phyloP scores from a whole-genome alignment of 2,113 vertebrate species.

The Phyllostomus hastatus region DNA sequence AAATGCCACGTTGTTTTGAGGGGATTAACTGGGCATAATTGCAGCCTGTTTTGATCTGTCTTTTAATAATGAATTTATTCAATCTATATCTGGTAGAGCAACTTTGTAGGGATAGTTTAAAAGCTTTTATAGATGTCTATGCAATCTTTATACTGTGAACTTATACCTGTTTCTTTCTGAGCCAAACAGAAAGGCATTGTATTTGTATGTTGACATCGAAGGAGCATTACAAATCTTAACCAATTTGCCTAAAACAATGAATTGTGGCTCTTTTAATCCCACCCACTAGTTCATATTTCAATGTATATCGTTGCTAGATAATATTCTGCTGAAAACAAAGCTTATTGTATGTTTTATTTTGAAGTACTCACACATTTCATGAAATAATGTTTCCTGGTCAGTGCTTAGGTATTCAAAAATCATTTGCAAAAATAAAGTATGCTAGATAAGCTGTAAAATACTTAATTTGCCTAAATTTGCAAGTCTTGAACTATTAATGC shows the following conservation, averaged over 20 bases:
- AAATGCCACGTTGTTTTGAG: conserved; percentile 81
- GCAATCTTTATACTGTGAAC: conserved; percentile 56
- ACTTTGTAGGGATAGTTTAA: conserved; percentile 69
- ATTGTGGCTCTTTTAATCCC: neutral
- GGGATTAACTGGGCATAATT: conserved; percentile 84
- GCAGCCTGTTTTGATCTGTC: conserved; percentile 79
- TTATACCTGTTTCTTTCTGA: neutral
- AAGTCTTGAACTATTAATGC: neutral
- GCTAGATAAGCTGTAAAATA: neutral
- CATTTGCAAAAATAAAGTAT: neutral
- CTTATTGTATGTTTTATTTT: neutral
- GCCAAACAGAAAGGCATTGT: neutral
- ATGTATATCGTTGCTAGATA: neutral
- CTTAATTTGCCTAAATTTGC: neutral
- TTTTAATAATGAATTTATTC: conserved; percentile 80
- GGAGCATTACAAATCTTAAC: neutral
- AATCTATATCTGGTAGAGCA: conserved; percentile 60
- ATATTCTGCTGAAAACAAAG: neutral
- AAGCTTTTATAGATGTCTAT: conserved; percentile 55
- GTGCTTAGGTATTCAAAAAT: neutral
- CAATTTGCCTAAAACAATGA: neutral
- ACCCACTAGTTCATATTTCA: neutral
- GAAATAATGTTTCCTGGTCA: neutral
- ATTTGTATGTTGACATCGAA: neutral
- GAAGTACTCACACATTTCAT: neutral